These are phyloP conservation scores for Hirundo rustica DNA, from an alignment of 2,797 vertebrate genomes.

Conservation along the genomic window DNA sequence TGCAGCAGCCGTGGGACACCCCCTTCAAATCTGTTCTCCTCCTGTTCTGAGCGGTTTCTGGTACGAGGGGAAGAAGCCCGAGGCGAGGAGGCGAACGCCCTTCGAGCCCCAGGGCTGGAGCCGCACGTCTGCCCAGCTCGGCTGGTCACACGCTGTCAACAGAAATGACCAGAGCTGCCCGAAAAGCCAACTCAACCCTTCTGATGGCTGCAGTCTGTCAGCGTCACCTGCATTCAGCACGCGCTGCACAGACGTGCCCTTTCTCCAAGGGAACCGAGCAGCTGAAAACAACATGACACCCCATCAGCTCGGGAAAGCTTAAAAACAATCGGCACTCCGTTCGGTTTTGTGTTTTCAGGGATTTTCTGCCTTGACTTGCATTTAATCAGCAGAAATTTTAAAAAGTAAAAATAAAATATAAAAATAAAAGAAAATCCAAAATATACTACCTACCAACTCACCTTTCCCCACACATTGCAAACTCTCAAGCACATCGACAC, in stretches of 20 bases:
- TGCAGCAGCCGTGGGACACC: background rate
- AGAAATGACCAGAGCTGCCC: background rate
- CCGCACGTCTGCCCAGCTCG: background rate
- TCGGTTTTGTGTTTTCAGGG: background rate
- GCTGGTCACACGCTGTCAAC: background rate
- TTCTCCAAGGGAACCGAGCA: constrained; percentile 22
- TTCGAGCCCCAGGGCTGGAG: background rate
- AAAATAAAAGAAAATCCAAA: background rate
- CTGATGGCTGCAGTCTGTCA: constrained; percentile 21
- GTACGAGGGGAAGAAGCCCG: background rate
- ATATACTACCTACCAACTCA: background rate
- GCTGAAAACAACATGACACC: constrained; percentile 36
- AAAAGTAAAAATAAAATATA: background rate
- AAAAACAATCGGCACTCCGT: background rate
- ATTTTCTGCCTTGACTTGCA: background rate
- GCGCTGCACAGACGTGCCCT: background rate
- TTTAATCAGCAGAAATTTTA: background rate
- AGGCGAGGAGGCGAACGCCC: rapidly evolving
- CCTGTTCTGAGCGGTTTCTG: background rate
- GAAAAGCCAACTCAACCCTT: background rate
- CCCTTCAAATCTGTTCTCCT: background rate
- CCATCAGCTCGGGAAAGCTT: background rate
- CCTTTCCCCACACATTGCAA: background rate
- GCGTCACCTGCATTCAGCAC: background rate
- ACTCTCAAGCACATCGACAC: background rate